Conservation (phyloP, 2,113 vertebrate species). For the Misgurnus mizolepis region DNA sequence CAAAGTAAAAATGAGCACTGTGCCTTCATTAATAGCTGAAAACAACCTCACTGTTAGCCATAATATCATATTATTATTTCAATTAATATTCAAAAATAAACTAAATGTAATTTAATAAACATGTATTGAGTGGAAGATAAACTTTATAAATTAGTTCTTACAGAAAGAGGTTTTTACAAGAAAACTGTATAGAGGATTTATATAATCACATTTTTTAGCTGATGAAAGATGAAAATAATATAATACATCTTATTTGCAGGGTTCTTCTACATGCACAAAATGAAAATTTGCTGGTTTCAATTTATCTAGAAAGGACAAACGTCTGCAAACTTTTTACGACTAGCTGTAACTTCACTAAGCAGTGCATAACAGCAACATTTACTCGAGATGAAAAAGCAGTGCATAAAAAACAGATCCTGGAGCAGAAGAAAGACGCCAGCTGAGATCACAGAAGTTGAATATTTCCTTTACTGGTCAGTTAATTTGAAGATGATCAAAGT, state of each 20-base stretch:
- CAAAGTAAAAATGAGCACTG: neutral
- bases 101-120: no score
- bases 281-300: conserved; percentile 21
- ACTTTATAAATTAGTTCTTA: no score
- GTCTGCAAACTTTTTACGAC: conserved; percentile 30
- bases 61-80: neutral
- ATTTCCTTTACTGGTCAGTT: conserved; percentile 76
- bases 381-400: conserved; percentile 37
- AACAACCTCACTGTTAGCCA: no score
- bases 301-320: conserved; percentile 20
- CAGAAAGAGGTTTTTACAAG: neutral
- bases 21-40: no score
- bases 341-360: conserved; percentile 23
- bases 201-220: neutral
- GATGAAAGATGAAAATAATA: conserved; percentile 14
- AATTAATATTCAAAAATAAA: no score
- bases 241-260: conserved; percentile 14
- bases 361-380: conserved; percentile 35
- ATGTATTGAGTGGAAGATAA: no score
- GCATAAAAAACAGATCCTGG: conserved; percentile 14
- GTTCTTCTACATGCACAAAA: conserved; percentile 13
- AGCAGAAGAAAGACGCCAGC: conserved; percentile 35
- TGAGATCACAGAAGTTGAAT: conserved; percentile 67
- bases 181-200: neutral
- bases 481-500: conserved; percentile 73